phyloP scores from a whole-genome alignment of 2,797 vertebrate genomes.

The Sebastes melanostomus region DNA sequence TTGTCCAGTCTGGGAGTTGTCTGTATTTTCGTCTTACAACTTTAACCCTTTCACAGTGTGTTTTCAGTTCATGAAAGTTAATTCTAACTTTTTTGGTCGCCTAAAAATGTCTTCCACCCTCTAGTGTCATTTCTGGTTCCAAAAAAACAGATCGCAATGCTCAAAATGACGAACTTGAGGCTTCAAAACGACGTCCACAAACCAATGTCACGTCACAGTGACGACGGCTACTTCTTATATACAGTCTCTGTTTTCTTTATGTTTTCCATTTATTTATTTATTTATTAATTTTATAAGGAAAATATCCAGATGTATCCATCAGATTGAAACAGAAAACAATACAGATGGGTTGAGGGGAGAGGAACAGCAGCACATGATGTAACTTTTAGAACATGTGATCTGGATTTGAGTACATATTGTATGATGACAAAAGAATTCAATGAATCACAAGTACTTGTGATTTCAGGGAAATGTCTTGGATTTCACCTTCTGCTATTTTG shows the following conservation, averaged over 20 bases:
- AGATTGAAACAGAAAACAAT: slow-evolving; percentile 19
- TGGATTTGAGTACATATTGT: neutral
- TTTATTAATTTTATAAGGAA: neutral
- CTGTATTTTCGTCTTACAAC: no score
- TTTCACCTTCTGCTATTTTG: neutral
- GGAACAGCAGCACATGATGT: neutral
- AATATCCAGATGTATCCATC: neutral
- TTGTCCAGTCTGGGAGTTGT: no score
- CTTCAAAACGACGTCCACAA: no score
- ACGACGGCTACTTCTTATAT: fast-evolving
- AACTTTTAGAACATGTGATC: neutral
- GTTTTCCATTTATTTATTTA: neutral
- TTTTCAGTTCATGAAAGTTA: no score
- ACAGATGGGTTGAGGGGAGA: neutral
- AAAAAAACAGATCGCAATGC: no score
- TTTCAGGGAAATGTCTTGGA: slow-evolving; percentile 11
- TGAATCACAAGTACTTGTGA: neutral
- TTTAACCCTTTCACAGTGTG: no score
- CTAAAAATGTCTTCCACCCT: no score
- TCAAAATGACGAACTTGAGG: no score
- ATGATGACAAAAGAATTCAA: neutral
- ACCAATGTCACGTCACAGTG: no score
- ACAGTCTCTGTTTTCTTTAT: neutral
- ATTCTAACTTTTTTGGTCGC: no score
- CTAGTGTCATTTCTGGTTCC: no score